Percentiles rank a stretch among this genome's conserved stretches.
phyloP scores from a whole-genome alignment of 2,888 invertebrate genomes.

The Eristalis tenax region DNA sequence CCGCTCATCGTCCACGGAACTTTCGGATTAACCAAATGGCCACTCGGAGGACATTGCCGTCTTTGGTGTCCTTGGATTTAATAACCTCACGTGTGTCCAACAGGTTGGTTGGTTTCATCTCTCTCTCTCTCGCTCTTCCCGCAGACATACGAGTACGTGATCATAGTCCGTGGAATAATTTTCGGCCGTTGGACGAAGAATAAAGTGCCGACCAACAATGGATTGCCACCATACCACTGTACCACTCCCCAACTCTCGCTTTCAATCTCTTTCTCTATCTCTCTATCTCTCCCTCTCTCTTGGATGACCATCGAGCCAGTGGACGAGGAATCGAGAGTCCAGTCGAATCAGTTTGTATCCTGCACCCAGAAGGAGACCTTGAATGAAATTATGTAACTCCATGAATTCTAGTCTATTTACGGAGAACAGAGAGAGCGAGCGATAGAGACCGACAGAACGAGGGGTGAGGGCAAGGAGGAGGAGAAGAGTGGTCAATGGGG shows the following conservation, averaged over 20 bases:
- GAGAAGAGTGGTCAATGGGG: neutral
- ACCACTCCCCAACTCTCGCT: neutral
- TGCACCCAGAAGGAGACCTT: neutral
- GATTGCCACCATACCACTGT: neutral
- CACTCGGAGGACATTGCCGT: neutral
- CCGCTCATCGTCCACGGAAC: neutral
- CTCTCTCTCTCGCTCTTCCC: no score
- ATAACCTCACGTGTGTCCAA: neutral
- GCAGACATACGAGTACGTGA: neutral
- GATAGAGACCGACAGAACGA: conserved; percentile 2
- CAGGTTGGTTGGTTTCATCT: neutral
- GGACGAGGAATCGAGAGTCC: neutral
- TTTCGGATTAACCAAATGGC: neutral
- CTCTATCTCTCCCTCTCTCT: neutral
- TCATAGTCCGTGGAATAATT: neutral
- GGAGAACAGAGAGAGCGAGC: conserved; percentile 26
- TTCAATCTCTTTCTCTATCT: neutral
- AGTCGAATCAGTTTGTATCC: neutral
- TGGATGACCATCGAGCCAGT: neutral
- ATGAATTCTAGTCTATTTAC: conserved; percentile 31
- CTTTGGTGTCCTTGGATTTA: neutral
- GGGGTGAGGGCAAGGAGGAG: conserved; percentile 8
- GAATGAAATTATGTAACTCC: conserved; percentile 44
- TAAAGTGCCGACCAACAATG: neutral
- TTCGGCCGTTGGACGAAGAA: neutral